Evolutionary conservation across 1,140 invertebrate species (phyloP).

Genomic region (Aphis craccivora): DNA sequence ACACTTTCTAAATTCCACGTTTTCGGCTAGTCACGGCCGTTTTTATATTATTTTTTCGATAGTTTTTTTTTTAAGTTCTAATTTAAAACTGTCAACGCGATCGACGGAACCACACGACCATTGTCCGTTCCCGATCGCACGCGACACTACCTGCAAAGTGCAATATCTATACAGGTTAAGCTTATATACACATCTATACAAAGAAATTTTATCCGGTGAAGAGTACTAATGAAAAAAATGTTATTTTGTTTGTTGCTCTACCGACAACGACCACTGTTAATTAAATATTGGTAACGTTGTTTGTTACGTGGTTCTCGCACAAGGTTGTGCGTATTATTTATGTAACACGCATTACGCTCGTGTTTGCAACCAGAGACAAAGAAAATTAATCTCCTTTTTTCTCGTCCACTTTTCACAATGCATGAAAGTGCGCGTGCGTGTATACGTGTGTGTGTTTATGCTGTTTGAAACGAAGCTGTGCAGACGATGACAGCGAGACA

Average conservation of each 20-base stretch:
- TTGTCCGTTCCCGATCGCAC: neutral
- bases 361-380: neutral
- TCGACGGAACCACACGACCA: too few relatives aligned
- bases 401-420: neutral
- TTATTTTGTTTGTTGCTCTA: neutral
- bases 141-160: neutral
- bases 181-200: neutral
- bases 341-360: neutral
- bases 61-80: neutral
- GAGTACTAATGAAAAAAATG: neutral
- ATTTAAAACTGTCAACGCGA: neutral
- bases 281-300: slow-evolving; percentile 34
- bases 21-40: neutral
- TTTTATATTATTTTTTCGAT: too few relatives aligned
- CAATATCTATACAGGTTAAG: neutral
- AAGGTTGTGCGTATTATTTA: neutral
- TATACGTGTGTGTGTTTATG: neutral
- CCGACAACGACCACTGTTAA: neutral
- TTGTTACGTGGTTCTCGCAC: neutral
- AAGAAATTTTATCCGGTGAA: neutral
- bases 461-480: neutral
- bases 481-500: neutral
- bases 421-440: neutral
- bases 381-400: slow-evolving; percentile 29
- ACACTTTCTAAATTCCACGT: neutral